Evolutionary conservation across 1,140 invertebrate genomes (phyloP), one percentile per base, ranked within the genome.

Genomic region (Gonatopus flavifemur): DNA sequence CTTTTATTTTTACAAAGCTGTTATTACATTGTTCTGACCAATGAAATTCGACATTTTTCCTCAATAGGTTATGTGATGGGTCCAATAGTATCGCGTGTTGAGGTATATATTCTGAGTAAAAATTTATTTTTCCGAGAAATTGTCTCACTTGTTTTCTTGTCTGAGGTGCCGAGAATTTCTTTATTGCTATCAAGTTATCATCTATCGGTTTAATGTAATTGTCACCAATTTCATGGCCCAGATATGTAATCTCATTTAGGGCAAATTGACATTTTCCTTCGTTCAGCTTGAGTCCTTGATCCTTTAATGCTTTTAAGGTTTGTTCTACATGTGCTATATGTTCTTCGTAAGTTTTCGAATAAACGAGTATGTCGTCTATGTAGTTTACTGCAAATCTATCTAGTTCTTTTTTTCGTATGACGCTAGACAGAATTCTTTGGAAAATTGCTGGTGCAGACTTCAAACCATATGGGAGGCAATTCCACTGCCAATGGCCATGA

Each of bases 91-190:
- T 43, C 0, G 41, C 9, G 10, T 13, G 8, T n/a, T 28, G 25
- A 5, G 41, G 21, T 9, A 43, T 43, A 30, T 54, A 57, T 39
- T 59, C 30, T 30, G 38, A 13, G 36, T 59, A 41, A 36, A 49
- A 52, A 19, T 53, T 57, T 20, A 60, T 53, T 52, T 57, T 57
- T 1, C 51, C 55, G 9, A 58, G 15, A 49, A 60, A 50, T 30
- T 43, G 21, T 30, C 41, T 43, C 3, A 43, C 15, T 2, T 1
- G 9, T 30, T 43, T 43, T 25, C 25, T 25, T 8, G 16, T 22
- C 10, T 22, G 20, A 28, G n/a, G n/a, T n/a, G n/a, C n/a, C n/a
- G n/a, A n/a, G n/a, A n/a, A n/a, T n/a, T n/a, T n/a, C n/a, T n/a
- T n/a, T n/a, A n/a, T n/a, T n/a, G n/a, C n/a, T n/a, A n/a, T n/a